These are phyloP conservation scores for Campoplex nolae DNA, from an alignment of 2,888 invertebrate genomes.

Conservation along the genomic window DNA sequence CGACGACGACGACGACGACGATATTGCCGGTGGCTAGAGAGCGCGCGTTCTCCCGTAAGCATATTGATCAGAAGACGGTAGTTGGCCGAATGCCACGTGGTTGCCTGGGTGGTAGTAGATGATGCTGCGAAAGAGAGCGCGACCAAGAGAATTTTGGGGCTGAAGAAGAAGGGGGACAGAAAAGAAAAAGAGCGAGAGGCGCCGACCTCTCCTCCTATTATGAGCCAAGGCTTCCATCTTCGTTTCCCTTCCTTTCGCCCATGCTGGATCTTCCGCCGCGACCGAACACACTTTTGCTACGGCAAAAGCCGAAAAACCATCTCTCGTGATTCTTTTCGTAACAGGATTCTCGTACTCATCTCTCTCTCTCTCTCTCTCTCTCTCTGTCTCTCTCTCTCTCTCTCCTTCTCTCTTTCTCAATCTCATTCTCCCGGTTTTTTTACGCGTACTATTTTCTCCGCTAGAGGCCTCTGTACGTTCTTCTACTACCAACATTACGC, in stretches of 20 bases:
- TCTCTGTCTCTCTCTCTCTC: constrained; percentile 13
- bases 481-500: constrained; percentile 2
- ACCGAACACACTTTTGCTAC: constrained; percentile 59
- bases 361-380: constrained; percentile 12
- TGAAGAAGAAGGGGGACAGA: constrained; percentile 18
- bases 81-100: constrained; percentile 85
- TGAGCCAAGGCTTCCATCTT: constrained; percentile 84
- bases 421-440: neutral
- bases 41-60: constrained; percentile 79
- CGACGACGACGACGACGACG: constrained; percentile 59
- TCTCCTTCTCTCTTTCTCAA: neutral
- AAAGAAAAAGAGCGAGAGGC: constrained; percentile 70
- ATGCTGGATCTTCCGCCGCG: constrained; percentile 73
- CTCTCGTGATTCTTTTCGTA: constrained; percentile 65
- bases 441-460: constrained; percentile 14
- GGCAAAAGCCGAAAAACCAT: constrained; percentile 72
- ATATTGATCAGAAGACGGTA: constrained; percentile 85
- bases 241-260: constrained; percentile 73
- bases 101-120: constrained; percentile 67
- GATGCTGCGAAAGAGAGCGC: constrained; percentile 80
- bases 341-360: constrained; percentile 18
- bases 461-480: constrained; percentile 17
- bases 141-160: constrained; percentile 35
- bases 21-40: constrained; percentile 66
- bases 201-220: constrained; percentile 84